These are phyloP conservation scores for Holotrichia oblita DNA, from an alignment of 1,140 invertebrate genomes.

Conservation along the genomic window DNA sequence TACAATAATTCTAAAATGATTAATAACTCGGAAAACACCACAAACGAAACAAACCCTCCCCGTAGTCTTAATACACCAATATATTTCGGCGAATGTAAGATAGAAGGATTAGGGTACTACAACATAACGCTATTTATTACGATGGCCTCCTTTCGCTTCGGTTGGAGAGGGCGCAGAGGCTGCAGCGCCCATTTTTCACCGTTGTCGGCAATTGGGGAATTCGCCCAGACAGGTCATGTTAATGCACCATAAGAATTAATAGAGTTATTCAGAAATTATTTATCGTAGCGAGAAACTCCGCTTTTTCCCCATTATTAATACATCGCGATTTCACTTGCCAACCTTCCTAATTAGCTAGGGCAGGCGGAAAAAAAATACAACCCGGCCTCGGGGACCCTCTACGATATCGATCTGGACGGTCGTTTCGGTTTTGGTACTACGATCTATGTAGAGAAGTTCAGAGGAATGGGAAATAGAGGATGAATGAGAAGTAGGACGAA, in stretches of 20 bases:
- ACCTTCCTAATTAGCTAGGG: background rate
- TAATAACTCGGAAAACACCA: too few species aligned
- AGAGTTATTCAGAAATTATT: constrained; percentile 9
- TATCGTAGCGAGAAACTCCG: background rate
- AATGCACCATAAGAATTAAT: constrained; percentile 17
- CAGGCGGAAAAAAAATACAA: background rate
- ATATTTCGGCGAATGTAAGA: background rate
- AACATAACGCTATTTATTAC: background rate
- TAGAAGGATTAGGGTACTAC: background rate
- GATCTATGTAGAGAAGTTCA: background rate
- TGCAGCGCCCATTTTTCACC: background rate
- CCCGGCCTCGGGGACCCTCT: too few species aligned
- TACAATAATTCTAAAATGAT: too few species aligned
- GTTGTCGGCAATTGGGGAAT: background rate
- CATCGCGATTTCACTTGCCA: background rate
- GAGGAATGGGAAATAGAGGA: background rate
- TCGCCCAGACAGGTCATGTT: background rate
- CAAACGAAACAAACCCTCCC: too few species aligned
- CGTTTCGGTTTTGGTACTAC: background rate
- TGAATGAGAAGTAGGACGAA: too few species aligned
- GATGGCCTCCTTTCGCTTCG: background rate
- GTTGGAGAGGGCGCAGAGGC: background rate
- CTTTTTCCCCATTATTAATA: background rate
- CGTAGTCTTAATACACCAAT: too few species aligned
- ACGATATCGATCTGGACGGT: background rate